Base-by-base conservation (phyloP, 2,888 invertebrate species). In the Drosophila kanekoi region DNA sequence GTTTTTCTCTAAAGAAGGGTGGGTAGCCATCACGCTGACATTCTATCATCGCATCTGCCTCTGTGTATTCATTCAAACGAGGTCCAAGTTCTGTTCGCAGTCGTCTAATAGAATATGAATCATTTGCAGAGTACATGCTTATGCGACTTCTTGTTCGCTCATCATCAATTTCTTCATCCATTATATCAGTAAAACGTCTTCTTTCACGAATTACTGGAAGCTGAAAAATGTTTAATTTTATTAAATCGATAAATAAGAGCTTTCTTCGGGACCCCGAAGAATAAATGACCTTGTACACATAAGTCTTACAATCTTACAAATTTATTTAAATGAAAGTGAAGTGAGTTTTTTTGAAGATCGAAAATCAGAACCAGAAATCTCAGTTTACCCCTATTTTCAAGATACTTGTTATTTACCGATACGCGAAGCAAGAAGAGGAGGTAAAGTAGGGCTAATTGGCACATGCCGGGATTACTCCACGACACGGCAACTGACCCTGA, bases 151-250 rank as follows among this genome's bases (percentile, higher is more conserved):
- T 96, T 0, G 90, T 90, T 10, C 96, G 94, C 92, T 98, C 98
- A 92, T 98, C 98, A 85, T 97, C 97, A 70, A 98, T 98, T 93
- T 98, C 98, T 91, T 98, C 98, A 91, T 98, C 98, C 98, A 98
- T 98, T 13, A 98, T 95, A 91, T 98, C 98, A 2, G 97, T 97
- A 92, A 98, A 98, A 73, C 97, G 95, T 69, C 98, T 95, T 67
- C 98, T 94, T 92, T 98, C 98, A 52, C 96, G 95, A 87, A 98
- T 97, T 37, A 97, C 95, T 0, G 97, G 97, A 0, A 96, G 95
- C 97, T 96, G 90, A 16, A 87, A 83, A 51, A 43, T 13, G 16
- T 2, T 8, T 3, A 11, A 9, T 14, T 33, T 6, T 41, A 1
- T 4, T 37, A n/a, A n/a, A 37, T 23, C 23, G 8, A 8, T 23